Percentiles rank a stretch among this genome's conserved stretches.
Evolutionary conservation across 2,888 invertebrate species (phyloP).

Genomic region (Auanema freiburgensis): DNA sequence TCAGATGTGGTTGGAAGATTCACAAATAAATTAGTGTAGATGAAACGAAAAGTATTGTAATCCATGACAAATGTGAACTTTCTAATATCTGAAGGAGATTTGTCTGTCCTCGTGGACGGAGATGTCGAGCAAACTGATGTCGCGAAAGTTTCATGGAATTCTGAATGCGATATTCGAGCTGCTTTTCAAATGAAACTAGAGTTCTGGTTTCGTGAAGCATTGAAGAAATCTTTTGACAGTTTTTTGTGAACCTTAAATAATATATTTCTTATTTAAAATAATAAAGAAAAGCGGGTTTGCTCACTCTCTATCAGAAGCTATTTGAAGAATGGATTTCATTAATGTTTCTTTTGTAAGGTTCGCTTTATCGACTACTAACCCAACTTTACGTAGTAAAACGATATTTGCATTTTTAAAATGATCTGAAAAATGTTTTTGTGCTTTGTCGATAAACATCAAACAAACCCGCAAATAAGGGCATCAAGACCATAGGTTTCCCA

Average conservation of each 20-base stretch:
- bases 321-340: slow-evolving; percentile 18
- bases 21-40: too few species aligned
- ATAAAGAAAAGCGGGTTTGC: slow-evolving; percentile 13
- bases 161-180: too few species aligned
- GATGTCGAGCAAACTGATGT: too few species aligned
- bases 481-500: slow-evolving; percentile 52
- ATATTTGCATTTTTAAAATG: slow-evolving; percentile 54
- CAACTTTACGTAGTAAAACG: slow-evolving; percentile 41
- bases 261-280: neutral
- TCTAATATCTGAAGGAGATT: too few species aligned
- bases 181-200: too few species aligned
- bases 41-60: too few species aligned
- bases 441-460: neutral
- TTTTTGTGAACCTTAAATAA: slow-evolving; percentile 24
- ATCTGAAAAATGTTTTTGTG: slow-evolving; percentile 25
- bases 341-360: slow-evolving; percentile 31
- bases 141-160: too few species aligned
- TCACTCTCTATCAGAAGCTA: slow-evolving; percentile 18
- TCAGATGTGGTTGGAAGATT: too few species aligned
- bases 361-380: slow-evolving; percentile 49
- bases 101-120: too few species aligned
- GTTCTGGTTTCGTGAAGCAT: slow-evolving; percentile 17
- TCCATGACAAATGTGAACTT: too few species aligned
- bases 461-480: slow-evolving; percentile 56
- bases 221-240: slow-evolving; percentile 26